These are phyloP conservation scores for Abramis brama DNA, from an alignment of 2,113 vertebrate genomes.

Conservation along the genomic window DNA sequence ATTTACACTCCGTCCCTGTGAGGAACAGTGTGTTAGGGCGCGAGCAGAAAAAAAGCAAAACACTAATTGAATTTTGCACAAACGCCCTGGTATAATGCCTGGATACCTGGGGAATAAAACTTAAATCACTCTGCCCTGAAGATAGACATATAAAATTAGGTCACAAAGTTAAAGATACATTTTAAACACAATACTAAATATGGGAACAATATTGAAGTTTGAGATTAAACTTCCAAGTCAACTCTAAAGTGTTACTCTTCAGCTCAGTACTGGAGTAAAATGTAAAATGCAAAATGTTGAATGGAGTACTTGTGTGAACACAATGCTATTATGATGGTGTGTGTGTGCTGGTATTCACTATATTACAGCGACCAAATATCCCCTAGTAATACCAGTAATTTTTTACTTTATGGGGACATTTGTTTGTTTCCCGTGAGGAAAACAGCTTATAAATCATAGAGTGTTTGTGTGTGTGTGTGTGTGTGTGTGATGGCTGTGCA, in stretches of 20 bases:
- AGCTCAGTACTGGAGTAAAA: not conserved
- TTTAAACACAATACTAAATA: not conserved
- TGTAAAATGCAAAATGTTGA: not conserved
- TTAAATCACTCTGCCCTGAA: not conserved
- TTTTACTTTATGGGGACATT: too few species aligned
- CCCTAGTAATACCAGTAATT: too few species aligned
- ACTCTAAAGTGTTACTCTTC: too few species aligned
- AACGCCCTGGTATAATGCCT: slow-evolving; percentile 24
- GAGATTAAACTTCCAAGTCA: not conserved
- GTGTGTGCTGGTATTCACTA: too few species aligned
- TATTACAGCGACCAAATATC: too few species aligned
- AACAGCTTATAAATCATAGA: too few species aligned
- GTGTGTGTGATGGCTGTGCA: not conserved
- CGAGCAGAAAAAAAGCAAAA: not conserved
- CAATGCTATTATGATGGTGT: not conserved
- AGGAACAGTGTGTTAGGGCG: slow-evolving; percentile 20
- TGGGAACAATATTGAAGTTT: not conserved
- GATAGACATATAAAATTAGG: slow-evolving; percentile 21
- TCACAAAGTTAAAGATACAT: not conserved
- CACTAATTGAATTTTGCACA: slow-evolving; percentile 46
- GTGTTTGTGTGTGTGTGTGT: too few species aligned
- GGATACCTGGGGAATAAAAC: slow-evolving; percentile 7
- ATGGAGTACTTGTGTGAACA: not conserved
- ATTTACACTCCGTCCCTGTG: slow-evolving; percentile 43
- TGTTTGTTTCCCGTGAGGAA: too few species aligned